Percentiles rank a stretch among this genome's conserved stretches.
Conservation (phyloP, 2,797 vertebrate species). For the Varecia variegata region DNA sequence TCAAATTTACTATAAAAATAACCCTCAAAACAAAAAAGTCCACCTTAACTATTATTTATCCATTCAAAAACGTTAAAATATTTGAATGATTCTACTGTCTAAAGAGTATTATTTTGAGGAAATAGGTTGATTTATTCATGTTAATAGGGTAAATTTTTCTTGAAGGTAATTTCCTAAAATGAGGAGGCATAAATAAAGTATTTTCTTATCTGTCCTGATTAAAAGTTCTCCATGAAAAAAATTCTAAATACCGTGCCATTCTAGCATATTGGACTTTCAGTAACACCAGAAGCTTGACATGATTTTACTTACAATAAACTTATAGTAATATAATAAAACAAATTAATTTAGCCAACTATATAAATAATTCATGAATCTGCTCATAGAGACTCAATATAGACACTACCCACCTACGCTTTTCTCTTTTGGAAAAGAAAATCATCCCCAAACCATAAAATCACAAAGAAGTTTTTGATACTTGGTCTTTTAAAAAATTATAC, state of each 20-base stretch:
- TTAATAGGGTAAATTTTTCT: background rate
- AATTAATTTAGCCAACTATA: background rate
- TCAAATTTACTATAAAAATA: background rate
- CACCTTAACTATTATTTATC: background rate
- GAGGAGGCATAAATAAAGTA: background rate
- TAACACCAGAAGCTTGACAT: background rate
- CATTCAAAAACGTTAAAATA: background rate
- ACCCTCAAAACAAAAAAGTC: background rate
- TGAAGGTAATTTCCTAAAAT: background rate
- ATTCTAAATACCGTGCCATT: background rate
- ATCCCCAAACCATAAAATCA: background rate
- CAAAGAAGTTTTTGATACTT: background rate
- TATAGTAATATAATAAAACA: background rate
- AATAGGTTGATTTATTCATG: background rate
- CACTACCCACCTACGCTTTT: background rate
- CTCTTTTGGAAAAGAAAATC: background rate
- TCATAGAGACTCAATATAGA: background rate
- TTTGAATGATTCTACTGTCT: background rate
- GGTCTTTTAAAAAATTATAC: background rate
- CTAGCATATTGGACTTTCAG: background rate
- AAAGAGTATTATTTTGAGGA: background rate
- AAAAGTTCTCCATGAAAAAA: conserved; percentile 12
- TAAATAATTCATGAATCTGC: background rate
- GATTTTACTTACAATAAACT: background rate
- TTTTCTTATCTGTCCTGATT: background rate